Conservation (phyloP, 2,888 invertebrate species). For the Platerodrilus igneus region DNA sequence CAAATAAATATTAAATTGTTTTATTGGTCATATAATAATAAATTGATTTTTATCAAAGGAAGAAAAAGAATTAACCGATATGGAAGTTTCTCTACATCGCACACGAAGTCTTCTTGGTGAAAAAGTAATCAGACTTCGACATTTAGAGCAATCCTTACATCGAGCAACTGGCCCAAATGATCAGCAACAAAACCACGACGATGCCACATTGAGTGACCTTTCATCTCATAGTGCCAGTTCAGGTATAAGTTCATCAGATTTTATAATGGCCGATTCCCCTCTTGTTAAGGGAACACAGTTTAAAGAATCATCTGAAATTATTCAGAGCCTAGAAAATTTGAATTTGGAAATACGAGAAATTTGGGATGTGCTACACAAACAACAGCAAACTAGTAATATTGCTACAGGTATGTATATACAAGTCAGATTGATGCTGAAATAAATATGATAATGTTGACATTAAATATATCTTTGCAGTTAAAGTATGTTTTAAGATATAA, state of each 20-base stretch:
- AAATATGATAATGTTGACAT: too few species aligned
- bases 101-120: slow-evolving; percentile 76
- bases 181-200: slow-evolving; percentile 47
- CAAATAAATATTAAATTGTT: slow-evolving; percentile 29
- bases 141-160: slow-evolving; percentile 72
- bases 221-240: slow-evolving; percentile 60
- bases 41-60: slow-evolving; percentile 50
- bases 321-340: slow-evolving; percentile 64
- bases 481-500: too few species aligned
- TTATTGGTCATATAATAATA: slow-evolving; percentile 1
- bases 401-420: slow-evolving; percentile 46
- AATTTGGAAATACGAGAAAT: slow-evolving; percentile 68
- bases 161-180: slow-evolving; percentile 52
- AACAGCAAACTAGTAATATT: slow-evolving; percentile 50
- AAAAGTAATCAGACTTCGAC: slow-evolving; percentile 74
- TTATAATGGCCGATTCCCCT: slow-evolving; percentile 52
- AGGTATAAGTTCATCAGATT: slow-evolving; percentile 64
- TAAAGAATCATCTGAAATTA: slow-evolving; percentile 65
- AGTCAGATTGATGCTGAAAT: too few species aligned
- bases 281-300: slow-evolving; percentile 46
- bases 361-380: slow-evolving; percentile 61
- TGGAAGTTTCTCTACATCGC: slow-evolving; percentile 78
- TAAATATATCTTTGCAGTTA: too few species aligned
- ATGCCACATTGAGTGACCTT: slow-evolving; percentile 62
- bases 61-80: slow-evolving; percentile 76